A percentile compares a stretch with the other conserved stretches of the same genome.
Evolutionary conservation across 2,113 vertebrate genomes (phyloP).

Genomic region (Trogon melanurus): DNA sequence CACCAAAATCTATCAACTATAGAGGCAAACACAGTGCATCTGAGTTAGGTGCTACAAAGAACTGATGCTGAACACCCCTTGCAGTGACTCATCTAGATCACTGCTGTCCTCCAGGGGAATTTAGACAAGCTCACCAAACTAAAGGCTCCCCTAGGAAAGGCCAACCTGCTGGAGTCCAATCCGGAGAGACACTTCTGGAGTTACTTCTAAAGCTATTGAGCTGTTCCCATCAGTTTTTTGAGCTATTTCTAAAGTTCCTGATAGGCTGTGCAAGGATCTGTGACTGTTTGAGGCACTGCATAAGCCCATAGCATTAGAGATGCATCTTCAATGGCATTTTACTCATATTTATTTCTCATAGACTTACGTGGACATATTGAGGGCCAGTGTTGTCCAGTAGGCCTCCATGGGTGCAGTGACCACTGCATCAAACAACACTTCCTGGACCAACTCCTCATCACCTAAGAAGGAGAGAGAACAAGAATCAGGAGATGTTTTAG

Average conservation of each 20-base stretch:
- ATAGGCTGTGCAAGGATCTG: not conserved
- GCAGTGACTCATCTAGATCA: not conserved
- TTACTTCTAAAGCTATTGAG: not conserved
- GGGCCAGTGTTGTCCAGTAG: conserved; percentile 91
- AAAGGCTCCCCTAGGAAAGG: not conserved
- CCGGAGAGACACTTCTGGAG: not conserved
- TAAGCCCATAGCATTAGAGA: not conserved
- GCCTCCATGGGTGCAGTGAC: conserved; percentile 96
- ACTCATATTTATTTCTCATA: not conserved
- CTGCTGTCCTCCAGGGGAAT: not conserved
- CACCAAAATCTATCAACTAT: not conserved
- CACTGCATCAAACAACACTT: conserved; percentile 92
- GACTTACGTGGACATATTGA: conserved; percentile 85
- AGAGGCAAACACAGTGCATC: not conserved
- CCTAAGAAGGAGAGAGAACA: conserved; percentile 71
- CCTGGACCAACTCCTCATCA: conserved; percentile 85
- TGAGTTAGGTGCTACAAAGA: not conserved
- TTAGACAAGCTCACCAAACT: not conserved
- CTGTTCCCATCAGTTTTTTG: not conserved
- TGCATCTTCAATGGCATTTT: not conserved
- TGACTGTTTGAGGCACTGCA: not conserved
- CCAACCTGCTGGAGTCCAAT: not conserved
- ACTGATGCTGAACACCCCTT: not conserved
- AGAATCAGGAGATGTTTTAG: not conserved
- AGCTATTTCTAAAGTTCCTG: not conserved